These are phyloP conservation scores for Orthonychiurus folsomi DNA, from an alignment of 2,888 invertebrate species.

Conservation along the genomic window DNA sequence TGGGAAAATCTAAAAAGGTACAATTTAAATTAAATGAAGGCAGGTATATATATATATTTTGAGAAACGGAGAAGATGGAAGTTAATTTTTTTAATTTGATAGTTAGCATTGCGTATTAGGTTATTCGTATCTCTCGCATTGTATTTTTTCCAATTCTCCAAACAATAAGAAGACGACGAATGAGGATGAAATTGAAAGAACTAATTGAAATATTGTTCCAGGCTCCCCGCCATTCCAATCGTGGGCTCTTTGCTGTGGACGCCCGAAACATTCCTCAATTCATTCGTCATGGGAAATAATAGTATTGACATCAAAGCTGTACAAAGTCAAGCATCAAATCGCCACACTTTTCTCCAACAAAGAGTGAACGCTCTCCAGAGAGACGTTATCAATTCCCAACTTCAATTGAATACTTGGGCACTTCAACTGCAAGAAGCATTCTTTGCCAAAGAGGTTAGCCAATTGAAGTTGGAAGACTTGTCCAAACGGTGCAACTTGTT, in stretches of 20 bases:
- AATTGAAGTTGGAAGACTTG: constrained; percentile 51
- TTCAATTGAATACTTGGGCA: constrained; percentile 54
- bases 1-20: constrained; percentile 43
- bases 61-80: no score
- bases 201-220: no score
- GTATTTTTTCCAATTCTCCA: no score
- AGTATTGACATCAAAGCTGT: constrained; percentile 48
- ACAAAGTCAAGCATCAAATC: constrained; percentile 44
- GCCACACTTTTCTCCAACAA: constrained; percentile 48
- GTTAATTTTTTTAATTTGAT: no score
- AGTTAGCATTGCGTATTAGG: no score
- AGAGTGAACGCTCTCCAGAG: constrained; percentile 50
- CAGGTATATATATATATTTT: no score
- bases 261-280: constrained; percentile 69
- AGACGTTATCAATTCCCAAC: constrained; percentile 52
- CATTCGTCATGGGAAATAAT: constrained; percentile 44
- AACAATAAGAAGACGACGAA: no score
- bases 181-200: no score
- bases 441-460: constrained; percentile 45
- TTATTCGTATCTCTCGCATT: no score
- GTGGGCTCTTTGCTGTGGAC: constrained; percentile 75
- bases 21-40: no score
- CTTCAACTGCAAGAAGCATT: constrained; percentile 53
- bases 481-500: constrained; percentile 51
- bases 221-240: constrained; percentile 68